A percentile compares a stretch with the other conserved stretches of the same genome.
phyloP scores from a whole-genome alignment of 1,140 invertebrate genomes.

The Eurosta solidaginis region DNA sequence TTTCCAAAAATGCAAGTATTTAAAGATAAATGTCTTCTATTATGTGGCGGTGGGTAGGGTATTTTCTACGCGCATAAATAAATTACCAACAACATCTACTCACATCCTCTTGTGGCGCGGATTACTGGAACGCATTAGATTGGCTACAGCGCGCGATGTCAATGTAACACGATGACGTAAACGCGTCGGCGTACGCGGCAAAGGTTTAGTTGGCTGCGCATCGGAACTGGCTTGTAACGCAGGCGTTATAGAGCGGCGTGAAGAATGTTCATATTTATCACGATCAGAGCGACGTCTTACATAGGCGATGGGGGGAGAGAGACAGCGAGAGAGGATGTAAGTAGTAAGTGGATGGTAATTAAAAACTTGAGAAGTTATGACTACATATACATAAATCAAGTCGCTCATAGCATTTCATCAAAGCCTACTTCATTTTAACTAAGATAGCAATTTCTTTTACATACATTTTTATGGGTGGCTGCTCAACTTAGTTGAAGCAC shows the following conservation, averaged over 20 bases:
- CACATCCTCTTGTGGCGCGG: slow-evolving; percentile 38
- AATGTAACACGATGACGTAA: slow-evolving; percentile 49
- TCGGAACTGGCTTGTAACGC: slow-evolving; percentile 49
- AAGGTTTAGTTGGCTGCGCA: slow-evolving; percentile 46
- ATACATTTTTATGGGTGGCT: not conserved
- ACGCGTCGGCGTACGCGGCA: slow-evolving; percentile 54
- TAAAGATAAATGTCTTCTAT: too few species aligned
- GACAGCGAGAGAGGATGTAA: slow-evolving; percentile 24
- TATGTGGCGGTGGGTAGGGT: too few species aligned
- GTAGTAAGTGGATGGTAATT: slow-evolving; percentile 24
- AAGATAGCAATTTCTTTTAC: not conserved
- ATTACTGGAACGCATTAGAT: slow-evolving; percentile 50
- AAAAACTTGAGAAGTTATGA: not conserved
- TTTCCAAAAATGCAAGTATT: too few species aligned
- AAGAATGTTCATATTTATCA: slow-evolving; percentile 35
- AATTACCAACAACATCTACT: slow-evolving; percentile 20
- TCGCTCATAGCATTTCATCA: not conserved
- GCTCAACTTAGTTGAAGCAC: slow-evolving; percentile 29
- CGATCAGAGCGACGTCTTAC: slow-evolving; percentile 47
- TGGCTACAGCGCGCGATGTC: slow-evolving; percentile 51
- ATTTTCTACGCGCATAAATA: not conserved
- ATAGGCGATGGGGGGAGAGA: not conserved
- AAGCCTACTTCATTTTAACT: not conserved
- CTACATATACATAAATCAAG: not conserved
- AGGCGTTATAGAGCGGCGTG: slow-evolving; percentile 52